Evolutionary conservation across 2,113 vertebrate species (phyloP).

Genomic region (Anthoscopus minutus): DNA sequence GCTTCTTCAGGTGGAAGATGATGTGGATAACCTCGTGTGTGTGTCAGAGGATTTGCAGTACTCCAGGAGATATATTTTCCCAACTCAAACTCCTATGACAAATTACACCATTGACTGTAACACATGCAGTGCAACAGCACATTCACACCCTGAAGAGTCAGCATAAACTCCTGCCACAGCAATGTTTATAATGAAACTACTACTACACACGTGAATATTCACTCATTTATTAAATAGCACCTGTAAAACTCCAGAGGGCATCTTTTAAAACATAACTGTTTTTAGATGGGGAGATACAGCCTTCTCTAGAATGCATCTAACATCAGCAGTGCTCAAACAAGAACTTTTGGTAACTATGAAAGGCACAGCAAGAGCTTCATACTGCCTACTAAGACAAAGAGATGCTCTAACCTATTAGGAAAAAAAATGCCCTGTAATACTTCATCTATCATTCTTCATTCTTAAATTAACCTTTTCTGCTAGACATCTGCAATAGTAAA

Average conservation of each 20-base stretch:
- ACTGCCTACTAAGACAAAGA: not conserved
- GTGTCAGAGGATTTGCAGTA: constrained; percentile 84
- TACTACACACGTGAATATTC: not conserved
- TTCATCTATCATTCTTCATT: not conserved
- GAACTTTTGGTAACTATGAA: not conserved
- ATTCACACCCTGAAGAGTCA: not conserved
- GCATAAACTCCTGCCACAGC: not conserved
- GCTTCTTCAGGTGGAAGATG: constrained; percentile 88
- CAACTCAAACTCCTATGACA: constrained; percentile 81
- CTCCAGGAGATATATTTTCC: constrained; percentile 85
- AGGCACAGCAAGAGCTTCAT: not conserved
- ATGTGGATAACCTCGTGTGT: constrained; percentile 94
- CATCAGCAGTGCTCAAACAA: not conserved
- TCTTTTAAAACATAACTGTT: not conserved
- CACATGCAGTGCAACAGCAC: not conserved
- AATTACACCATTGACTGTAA: not conserved
- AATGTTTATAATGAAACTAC: not conserved
- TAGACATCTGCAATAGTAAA: not conserved
- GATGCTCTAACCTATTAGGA: not conserved
- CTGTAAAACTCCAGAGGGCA: not conserved
- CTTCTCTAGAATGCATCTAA: not conserved
- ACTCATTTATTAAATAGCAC: not conserved
- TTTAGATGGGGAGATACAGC: not conserved
- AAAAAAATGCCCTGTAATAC: not conserved
- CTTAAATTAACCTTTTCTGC: not conserved